Base-by-base conservation (phyloP, 2,888 invertebrate genomes). In the Xestia sexstrigata region DNA sequence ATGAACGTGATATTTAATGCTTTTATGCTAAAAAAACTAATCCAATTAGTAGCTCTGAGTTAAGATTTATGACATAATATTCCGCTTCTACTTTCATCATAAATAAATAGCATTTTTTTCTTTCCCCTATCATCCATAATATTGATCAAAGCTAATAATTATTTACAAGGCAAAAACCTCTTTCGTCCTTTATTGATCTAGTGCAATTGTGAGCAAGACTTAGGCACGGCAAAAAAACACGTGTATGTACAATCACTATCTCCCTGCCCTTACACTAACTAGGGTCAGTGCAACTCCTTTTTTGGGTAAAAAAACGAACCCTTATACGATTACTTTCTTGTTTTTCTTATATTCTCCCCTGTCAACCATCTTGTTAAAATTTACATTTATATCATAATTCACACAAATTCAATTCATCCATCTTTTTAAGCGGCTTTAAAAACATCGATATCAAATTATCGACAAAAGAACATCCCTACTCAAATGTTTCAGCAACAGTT, bases 391-490 rank as follows among this genome's bases (percentile, higher is more conserved):
- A 58, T 6, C 7, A 26, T 58, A n/a, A n/a, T 58, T 2, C 58
- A 17, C 26, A 58, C 17, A 26, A 26, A 60, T n/a, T n/a, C n/a
- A n/a, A 26, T 60, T 60, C 3, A 8, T 8, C 17, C 26, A 30
- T 26, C 2, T 60, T 60, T 60, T 60, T 26, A 26, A 30, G 20
- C 9, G 20, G 17, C 20, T 17, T 60, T 20, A 42, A 42, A 62
- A 26, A 26, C 15, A 26, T 65, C 65, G 67, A 67, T 42, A 67
- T 30, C 6, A 15, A 65, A 23, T 42, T 30, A 66, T 79, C 73
- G 63, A 65, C 11, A 20, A 65, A n/a, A 2, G 42, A 42, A 52
- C 74, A 66, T 81, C 79, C 8, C 52, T 74, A 39, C 13, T 35
- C 17, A 30, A 20, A 62, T 30, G 49, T 65, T 52, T 35, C 7